Conservation (phyloP, 2,888 invertebrate genomes). For the Drosophila austrosaltans region DNA sequence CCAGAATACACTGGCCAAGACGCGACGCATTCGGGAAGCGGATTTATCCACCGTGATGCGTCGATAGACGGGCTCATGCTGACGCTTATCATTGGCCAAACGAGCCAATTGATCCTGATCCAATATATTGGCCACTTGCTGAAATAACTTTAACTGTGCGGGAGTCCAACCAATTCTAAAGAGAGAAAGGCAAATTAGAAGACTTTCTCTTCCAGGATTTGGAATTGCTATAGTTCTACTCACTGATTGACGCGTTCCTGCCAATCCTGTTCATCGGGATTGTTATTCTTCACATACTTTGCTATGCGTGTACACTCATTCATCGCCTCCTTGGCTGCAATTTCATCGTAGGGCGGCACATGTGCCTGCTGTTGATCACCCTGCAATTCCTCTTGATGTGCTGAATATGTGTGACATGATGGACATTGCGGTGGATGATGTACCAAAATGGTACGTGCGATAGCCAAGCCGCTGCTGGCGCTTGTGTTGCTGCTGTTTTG, state of each 20-base stretch:
- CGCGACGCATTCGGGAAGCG: slow-evolving; percentile 87
- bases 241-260: slow-evolving; percentile 88
- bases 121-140: slow-evolving; percentile 87
- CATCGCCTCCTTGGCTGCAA: slow-evolving; percentile 87
- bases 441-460: slow-evolving; percentile 80
- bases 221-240: slow-evolving; percentile 37
- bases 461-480: slow-evolving; percentile 78
- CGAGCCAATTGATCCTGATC: slow-evolving; percentile 88
- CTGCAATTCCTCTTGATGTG: slow-evolving; percentile 82
- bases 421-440: slow-evolving; percentile 82
- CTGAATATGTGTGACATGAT: slow-evolving; percentile 82
- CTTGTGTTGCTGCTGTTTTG: slow-evolving; percentile 44
- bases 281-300: slow-evolving; percentile 85
- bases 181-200: neutral
- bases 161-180: slow-evolving; percentile 86
- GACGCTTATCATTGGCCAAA: slow-evolving; percentile 85
- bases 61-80: slow-evolving; percentile 88
- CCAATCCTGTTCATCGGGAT: slow-evolving; percentile 86
- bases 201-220: neutral
- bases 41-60: slow-evolving; percentile 89
- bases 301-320: slow-evolving; percentile 89
- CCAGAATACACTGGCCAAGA: slow-evolving; percentile 90
- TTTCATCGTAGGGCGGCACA: slow-evolving; percentile 85
- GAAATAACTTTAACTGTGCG: slow-evolving; percentile 87
- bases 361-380: slow-evolving; percentile 78